Conservation (phyloP, 2,888 invertebrate genomes). For the Tinea semifulvella region DNA sequence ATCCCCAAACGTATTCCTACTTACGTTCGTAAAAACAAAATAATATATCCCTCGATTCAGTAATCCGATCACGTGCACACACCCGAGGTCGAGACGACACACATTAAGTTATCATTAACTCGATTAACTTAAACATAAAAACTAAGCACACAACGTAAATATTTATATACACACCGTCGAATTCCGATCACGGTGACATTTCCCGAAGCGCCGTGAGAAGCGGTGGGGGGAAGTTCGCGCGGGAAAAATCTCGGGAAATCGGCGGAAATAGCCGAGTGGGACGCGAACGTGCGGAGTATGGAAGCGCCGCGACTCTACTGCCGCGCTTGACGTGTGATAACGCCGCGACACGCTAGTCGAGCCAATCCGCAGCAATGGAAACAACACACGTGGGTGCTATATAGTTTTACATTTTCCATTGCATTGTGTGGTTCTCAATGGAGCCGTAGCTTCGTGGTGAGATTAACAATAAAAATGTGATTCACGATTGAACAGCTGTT, state of each 20-base stretch:
- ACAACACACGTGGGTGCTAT: constrained; percentile 10
- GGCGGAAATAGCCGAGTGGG: constrained; percentile 26
- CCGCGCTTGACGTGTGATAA: constrained; percentile 47
- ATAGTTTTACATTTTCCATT: constrained; percentile 8
- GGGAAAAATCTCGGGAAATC: constrained; percentile 41
- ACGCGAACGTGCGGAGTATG: constrained; percentile 38
- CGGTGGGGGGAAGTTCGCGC: constrained; percentile 28
- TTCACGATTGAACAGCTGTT: not conserved
- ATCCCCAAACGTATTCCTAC: constrained; percentile 28
- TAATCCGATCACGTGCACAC: constrained; percentile 55
- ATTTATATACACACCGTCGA: constrained; percentile 46
- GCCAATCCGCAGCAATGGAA: constrained; percentile 6
- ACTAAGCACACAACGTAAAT: constrained; percentile 32
- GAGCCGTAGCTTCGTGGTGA: not conserved
- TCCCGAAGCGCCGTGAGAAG: constrained; percentile 32
- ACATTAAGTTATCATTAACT: constrained; percentile 51
- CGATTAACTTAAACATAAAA: constrained; percentile 30
- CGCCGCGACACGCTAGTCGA: constrained; percentile 17
- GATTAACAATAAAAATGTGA: constrained; percentile 6
- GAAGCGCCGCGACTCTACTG: constrained; percentile 44
- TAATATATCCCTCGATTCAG: constrained; percentile 35
- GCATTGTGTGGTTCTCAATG: constrained; percentile 7
- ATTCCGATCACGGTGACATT: constrained; percentile 43
- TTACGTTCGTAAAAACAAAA: constrained; percentile 48
- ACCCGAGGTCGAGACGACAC: constrained; percentile 31